phyloP scores from a whole-genome alignment of 2,888 invertebrate genomes.

The Ischnura elegans region DNA sequence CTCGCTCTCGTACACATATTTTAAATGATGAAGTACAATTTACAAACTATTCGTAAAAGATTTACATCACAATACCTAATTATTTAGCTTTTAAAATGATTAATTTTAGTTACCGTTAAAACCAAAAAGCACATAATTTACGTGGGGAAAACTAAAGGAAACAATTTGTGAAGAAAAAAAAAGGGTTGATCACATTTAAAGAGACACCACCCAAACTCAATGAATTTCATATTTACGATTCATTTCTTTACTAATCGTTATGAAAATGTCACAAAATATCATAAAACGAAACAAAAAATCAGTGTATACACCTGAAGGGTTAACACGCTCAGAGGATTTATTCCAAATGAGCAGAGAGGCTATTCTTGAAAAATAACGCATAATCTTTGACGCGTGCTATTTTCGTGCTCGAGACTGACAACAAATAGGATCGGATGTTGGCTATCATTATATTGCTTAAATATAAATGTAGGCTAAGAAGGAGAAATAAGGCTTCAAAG shows the following conservation, averaged over 20 bases:
- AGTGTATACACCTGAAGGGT: background rate
- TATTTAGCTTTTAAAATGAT: background rate
- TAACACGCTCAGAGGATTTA: background rate
- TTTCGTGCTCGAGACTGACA: background rate
- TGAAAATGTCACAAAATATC: background rate
- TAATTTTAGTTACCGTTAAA: background rate
- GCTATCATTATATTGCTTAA: background rate
- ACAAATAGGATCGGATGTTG: background rate
- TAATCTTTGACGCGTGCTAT: background rate
- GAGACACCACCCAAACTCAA: too few species aligned
- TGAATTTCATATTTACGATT: too few species aligned
- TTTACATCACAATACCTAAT: background rate
- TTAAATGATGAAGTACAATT: too few species aligned
- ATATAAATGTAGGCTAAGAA: background rate
- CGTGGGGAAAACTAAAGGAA: too few species aligned
- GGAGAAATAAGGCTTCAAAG: background rate
- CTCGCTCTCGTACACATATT: too few species aligned
- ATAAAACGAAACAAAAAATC: background rate
- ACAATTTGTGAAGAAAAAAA: too few species aligned
- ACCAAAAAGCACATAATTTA: background rate
- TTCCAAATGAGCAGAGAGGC: background rate
- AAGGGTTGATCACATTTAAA: too few species aligned
- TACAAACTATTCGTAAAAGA: too few species aligned
- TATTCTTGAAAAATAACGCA: background rate
- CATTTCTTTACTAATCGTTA: too few species aligned